phyloP scores from a whole-genome alignment of 2,888 invertebrate genomes.

The Geophilus truncorum region DNA sequence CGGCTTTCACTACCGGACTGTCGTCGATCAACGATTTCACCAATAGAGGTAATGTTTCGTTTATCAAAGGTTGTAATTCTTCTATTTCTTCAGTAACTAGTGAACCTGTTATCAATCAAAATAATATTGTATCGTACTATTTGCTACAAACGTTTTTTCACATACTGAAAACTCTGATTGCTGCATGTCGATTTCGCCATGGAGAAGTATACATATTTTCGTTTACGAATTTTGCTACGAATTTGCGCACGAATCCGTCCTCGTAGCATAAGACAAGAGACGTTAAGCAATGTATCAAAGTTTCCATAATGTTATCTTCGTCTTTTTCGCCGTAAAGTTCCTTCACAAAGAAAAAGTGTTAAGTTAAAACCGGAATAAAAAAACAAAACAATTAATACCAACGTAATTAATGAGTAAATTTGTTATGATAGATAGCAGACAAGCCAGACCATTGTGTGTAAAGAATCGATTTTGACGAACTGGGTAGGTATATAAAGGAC shows the following conservation, averaged over 20 bases:
- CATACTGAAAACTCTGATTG: background rate
- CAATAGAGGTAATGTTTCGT: background rate
- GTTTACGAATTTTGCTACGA: background rate
- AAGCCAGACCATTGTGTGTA: too few species aligned
- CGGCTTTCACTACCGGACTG: background rate
- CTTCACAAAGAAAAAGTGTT: background rate
- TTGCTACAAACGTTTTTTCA: too few species aligned
- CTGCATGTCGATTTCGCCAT: background rate
- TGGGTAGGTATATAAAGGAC: too few species aligned
- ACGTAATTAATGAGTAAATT: too few species aligned
- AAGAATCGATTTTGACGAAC: too few species aligned
- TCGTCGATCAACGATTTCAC: background rate
- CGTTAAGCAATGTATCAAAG: background rate
- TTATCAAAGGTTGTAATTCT: background rate
- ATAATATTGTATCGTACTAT: too few species aligned
- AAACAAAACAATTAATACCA: too few species aligned
- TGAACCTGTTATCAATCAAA: background rate
- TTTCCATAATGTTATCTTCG: background rate
- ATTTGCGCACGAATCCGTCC: background rate
- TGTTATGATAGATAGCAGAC: too few species aligned
- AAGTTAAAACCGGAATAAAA: background rate
- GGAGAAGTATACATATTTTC: background rate
- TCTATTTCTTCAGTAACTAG: background rate
- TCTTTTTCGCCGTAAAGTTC: background rate
- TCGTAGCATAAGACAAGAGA: background rate